phyloP scores from a whole-genome alignment of 2,888 invertebrate species.

The Tipula vernalis region DNA sequence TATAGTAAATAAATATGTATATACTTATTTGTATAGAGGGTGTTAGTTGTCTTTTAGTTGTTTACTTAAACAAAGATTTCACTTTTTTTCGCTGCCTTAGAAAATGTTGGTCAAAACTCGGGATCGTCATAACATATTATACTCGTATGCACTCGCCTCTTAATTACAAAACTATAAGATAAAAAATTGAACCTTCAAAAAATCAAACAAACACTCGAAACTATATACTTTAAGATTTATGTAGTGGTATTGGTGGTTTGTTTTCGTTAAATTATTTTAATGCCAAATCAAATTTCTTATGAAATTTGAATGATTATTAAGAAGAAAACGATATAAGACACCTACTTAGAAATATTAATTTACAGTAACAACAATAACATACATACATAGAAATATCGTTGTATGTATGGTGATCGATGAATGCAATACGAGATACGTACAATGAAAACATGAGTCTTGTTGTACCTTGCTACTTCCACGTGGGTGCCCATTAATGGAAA shows the following conservation, averaged over 20 bases:
- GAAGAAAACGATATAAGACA: constrained; percentile 4
- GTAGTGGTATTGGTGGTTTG: not conserved
- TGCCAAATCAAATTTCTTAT: not conserved
- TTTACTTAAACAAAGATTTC: not conserved
- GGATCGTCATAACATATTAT: not conserved
- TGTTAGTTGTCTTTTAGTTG: not conserved
- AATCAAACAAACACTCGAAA: not conserved
- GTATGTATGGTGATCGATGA: not conserved
- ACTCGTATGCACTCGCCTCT: not conserved
- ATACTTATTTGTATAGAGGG: not conserved
- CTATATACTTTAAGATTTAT: not conserved
- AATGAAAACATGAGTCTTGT: not conserved
- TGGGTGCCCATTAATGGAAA: not conserved
- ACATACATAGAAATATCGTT: not conserved
- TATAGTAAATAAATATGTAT: not conserved
- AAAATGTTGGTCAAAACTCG: not conserved
- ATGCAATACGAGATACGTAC: not conserved
- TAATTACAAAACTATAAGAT: not conserved
- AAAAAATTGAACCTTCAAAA: not conserved
- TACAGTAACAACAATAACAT: not conserved
- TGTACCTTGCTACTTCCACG: not conserved
- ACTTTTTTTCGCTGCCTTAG: not conserved
- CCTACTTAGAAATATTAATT: not conserved
- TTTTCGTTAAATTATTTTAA: not conserved
- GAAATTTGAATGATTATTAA: not conserved